A percentile compares a stretch with the other conserved stretches of the same genome.
phyloP scores from a whole-genome alignment of 2,888 invertebrate species.

The Gari tellinella region DNA sequence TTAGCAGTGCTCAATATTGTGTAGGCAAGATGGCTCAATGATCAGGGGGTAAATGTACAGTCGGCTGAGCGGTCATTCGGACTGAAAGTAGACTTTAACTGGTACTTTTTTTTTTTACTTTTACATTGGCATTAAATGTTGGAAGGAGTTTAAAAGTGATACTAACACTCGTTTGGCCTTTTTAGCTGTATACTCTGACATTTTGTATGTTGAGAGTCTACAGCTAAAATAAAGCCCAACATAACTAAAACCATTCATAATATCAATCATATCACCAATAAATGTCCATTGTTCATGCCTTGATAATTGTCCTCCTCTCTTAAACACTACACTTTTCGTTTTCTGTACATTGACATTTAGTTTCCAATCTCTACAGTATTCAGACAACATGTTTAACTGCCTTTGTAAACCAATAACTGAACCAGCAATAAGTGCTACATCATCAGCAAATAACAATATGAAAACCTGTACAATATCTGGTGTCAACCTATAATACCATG shows the following conservation, averaged over 20 bases:
- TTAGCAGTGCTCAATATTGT: no score
- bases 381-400: slow-evolving; percentile 17
- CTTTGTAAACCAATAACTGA: slow-evolving; percentile 24
- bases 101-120: no score
- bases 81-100: no score
- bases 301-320: slow-evolving; percentile 9
- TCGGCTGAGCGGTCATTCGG: no score
- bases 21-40: no score
- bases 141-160: no score
- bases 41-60: no score
- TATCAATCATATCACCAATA: not conserved
- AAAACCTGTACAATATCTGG: slow-evolving; percentile 23
- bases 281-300: slow-evolving; percentile 11
- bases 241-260: slow-evolving; percentile 3
- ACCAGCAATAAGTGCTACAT: slow-evolving; percentile 16
- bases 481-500: slow-evolving; percentile 14
- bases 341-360: slow-evolving; percentile 16
- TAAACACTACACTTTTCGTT: slow-evolving; percentile 25
- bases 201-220: not conserved
- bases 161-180: not conserved
- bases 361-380: slow-evolving; percentile 10
- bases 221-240: slow-evolving; percentile 1
- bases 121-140: no score
- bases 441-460: slow-evolving; percentile 21
- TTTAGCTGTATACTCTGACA: not conserved